Evolutionary conservation across 2,888 invertebrate species (phyloP), one percentile per base, ranked within the genome.

Genomic region (Chymomyza fuscimana): DNA sequence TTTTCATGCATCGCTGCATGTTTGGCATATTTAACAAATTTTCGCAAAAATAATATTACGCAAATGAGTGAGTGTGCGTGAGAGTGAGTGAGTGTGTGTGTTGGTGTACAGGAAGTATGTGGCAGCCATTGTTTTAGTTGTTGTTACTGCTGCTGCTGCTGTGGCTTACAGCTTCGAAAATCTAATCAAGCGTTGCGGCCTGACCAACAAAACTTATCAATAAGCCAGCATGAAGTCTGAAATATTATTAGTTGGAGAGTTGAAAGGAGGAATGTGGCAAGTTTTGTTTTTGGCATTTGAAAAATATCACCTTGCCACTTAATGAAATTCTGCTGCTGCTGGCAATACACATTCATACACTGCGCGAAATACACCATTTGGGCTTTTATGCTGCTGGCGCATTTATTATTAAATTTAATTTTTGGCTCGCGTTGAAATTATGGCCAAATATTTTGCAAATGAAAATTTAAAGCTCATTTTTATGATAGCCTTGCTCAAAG

Each of bases 1-100:
- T 87, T 87, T 84, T 88, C 83, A 84, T 84, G 83, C 83, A 87
- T 83, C 87, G 83, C 87, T 84, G 83, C 83, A 88, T 87, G 88
- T 87, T 87, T 84, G 83, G 86, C 83, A 84, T 84, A 84, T 84
- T 84, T 84, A 84, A 87, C 83, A 87, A 87, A 84, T 87, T 87
- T 84, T 84, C 83, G 69, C 86, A 86, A 84, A 84, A 84, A 84
- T 84, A 84, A 87, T 84, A 81, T 77, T 79, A 77, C 69, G 70
- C 75, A 79, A 58, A 58, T 58, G 58, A 58, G 22, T 58, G 25
- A 58, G 58, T 25, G 9, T 12, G 58, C 15, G 12, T 16, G 16
- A 25, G 25, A 25, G 2, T 25, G n/a, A 19, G 54, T 54, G 54
- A 2, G 54, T 5, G 7, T 51, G 54, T n/a, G 54, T n/a, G 22